Conservation (phyloP, 2,888 invertebrate genomes). For the Iphiclides podalirius region DNA sequence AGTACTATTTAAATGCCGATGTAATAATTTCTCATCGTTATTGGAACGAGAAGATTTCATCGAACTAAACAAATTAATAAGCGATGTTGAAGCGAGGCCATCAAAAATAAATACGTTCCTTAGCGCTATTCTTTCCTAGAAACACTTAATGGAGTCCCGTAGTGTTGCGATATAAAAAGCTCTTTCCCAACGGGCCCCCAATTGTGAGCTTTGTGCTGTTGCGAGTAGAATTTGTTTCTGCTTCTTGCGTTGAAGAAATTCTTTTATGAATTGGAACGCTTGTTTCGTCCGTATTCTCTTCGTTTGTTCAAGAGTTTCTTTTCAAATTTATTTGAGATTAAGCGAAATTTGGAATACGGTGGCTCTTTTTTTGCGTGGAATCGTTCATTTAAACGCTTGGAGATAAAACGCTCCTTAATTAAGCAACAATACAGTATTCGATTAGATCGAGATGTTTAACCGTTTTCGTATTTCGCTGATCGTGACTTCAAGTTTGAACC, state of each 20-base stretch:
- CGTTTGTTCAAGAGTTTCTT: conserved; percentile 2
- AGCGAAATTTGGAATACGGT: conserved; percentile 3
- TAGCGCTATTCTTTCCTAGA: conserved; percentile 18
- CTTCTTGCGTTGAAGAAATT: neutral
- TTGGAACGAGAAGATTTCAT: conserved; percentile 1
- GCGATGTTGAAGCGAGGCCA: neutral
- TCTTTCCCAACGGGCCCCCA: neutral
- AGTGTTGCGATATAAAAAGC: conserved; percentile 5
- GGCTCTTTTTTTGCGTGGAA: neutral
- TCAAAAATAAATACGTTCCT: conserved; percentile 2
- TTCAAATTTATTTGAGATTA: conserved; percentile 9
- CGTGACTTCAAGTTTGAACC: no score
- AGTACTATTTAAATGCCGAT: no score
- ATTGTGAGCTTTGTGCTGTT: neutral
- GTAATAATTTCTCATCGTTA: neutral
- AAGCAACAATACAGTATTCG: no score
- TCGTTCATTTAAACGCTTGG: no score
- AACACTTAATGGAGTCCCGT: conserved; percentile 11
- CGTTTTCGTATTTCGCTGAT: no score
- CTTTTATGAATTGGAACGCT: conserved; percentile 5
- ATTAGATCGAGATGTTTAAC: no score
- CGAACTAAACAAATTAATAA: conserved; percentile 25
- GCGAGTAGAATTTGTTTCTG: neutral
- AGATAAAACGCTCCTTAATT: no score
- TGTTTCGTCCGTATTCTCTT: conserved; percentile 1